Evolutionary conservation across 64 coral and sea anemone genomes (phyloP), one percentile per base, ranked within the genome.

Genomic region (Montipora capricornis): DNA sequence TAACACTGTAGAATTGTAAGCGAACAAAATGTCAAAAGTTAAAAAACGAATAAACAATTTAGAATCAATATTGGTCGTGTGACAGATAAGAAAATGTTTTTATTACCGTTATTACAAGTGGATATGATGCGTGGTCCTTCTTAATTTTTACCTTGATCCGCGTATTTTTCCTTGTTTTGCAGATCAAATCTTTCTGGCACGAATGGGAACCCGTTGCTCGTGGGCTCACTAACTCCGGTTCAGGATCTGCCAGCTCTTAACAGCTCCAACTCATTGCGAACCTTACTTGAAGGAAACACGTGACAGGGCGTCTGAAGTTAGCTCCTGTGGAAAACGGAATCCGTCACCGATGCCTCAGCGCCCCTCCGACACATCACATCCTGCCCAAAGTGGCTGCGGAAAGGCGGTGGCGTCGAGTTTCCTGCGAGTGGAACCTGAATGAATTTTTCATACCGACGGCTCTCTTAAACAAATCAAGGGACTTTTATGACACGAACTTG

Each of bases 171-270:
- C 49, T 69, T 22, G 19, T 52, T 61, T n/a, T 15, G 19, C 44
- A 60, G 24, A 49, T 3, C 73, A 14, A 73, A 92, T 6, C 20
- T 68, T n/a, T 76, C 91, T 58, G 58, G 91, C 7, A 90, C 26
- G 47, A 94, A 71, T 83, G 92, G 84, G 2, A 89, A 82, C 70
- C 93, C 93, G 45, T 77, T 95, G 44, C 51, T 95, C 1, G 14
- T 89, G 80, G 87, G 79, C 17, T 90, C 93, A 73, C 75, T 80
- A 15, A 68, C 80, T 8, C 80, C 93, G 5, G 88, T 90, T 10
- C 93, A 95, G 44, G 59, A 82, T 4, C 59, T 95, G 19, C 93
- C 93, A 24, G 76, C 93, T 57, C 80, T 76, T 59, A 91, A 46
- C 46, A 70, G 45, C 62, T 85, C 82, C 64, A 85, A 49, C 45